Percentiles rank a stretch among this genome's conserved stretches.
These are phyloP conservation scores for Deilephila porcellus DNA, from an alignment of 2,888 invertebrate genomes.

Conservation along the genomic window DNA sequence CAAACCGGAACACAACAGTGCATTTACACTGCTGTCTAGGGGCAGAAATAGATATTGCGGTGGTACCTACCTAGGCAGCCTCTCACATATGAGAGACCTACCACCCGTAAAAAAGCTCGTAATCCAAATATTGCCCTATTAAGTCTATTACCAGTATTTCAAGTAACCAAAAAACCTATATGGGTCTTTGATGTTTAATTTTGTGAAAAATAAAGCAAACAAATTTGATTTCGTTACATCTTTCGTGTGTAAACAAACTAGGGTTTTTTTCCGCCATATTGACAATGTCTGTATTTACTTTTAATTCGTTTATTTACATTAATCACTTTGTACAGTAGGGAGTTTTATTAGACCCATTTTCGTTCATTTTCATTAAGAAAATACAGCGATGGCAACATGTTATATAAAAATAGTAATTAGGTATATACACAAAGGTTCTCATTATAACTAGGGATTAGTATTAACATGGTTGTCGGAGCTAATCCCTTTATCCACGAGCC, in stretches of 20 bases:
- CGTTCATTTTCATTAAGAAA: neutral
- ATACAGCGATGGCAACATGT: neutral
- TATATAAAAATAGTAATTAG: neutral
- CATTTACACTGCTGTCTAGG: too few species aligned
- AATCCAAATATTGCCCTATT: too few species aligned
- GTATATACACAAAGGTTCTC: neutral
- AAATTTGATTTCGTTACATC: neutral
- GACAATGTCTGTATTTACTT: slow-evolving; percentile 18
- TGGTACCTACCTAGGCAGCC: too few species aligned
- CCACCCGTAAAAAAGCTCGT: too few species aligned
- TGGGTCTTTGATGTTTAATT: neutral
- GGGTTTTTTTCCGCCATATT: neutral
- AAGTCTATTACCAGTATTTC: too few species aligned
- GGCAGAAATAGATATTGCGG: too few species aligned
- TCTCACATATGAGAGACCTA: too few species aligned
- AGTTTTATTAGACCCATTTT: neutral
- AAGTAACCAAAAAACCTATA: neutral
- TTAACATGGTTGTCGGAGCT: slow-evolving; percentile 15
- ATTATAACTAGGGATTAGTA: neutral
- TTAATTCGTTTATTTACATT: neutral
- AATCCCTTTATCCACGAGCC: neutral
- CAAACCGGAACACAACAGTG: too few species aligned
- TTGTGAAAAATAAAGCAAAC: neutral
- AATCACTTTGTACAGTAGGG: neutral
- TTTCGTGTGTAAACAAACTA: neutral